Evolutionary conservation across 1,140 invertebrate species (phyloP).

Genomic region (Leptopilina clavipes): DNA sequence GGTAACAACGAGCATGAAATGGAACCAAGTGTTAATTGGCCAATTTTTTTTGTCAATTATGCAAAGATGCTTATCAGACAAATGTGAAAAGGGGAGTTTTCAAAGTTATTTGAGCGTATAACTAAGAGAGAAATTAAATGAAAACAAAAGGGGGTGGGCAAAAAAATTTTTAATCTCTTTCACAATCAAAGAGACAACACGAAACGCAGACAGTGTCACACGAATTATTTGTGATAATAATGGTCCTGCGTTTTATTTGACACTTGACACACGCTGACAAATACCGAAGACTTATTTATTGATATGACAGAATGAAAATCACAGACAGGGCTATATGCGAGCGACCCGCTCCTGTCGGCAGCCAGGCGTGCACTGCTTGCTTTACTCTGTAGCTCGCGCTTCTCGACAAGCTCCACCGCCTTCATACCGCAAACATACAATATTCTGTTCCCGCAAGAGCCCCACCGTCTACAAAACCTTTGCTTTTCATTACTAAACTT

Average conservation of each 20-base stretch:
- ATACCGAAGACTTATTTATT: slow-evolving; percentile 25
- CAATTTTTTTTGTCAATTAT: too few relatives aligned
- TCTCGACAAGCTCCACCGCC: slow-evolving; percentile 38
- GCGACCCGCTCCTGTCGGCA: slow-evolving; percentile 72
- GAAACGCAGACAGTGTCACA: not conserved
- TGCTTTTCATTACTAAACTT: not conserved
- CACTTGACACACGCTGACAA: slow-evolving; percentile 46
- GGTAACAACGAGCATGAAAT: too few relatives aligned
- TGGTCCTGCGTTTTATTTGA: slow-evolving; percentile 49
- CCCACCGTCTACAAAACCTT: not conserved
- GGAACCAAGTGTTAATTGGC: too few relatives aligned
- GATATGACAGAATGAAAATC: slow-evolving; percentile 56
- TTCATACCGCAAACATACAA: not conserved
- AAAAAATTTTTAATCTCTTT: not conserved
- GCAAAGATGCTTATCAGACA: too few relatives aligned
- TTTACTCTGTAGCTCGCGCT: slow-evolving; percentile 40
- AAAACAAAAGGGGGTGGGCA: not conserved
- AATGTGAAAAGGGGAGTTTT: not conserved
- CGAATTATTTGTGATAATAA: not conserved
- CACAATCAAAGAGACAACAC: not conserved
- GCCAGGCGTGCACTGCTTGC: slow-evolving; percentile 73
- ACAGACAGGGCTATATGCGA: slow-evolving; percentile 57
- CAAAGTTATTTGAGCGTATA: not conserved
- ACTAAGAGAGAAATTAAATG: not conserved
- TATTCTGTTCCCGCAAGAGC: not conserved